Base-by-base conservation (phyloP, 2,888 invertebrate genomes). In the Dicyrtoma fusca region DNA sequence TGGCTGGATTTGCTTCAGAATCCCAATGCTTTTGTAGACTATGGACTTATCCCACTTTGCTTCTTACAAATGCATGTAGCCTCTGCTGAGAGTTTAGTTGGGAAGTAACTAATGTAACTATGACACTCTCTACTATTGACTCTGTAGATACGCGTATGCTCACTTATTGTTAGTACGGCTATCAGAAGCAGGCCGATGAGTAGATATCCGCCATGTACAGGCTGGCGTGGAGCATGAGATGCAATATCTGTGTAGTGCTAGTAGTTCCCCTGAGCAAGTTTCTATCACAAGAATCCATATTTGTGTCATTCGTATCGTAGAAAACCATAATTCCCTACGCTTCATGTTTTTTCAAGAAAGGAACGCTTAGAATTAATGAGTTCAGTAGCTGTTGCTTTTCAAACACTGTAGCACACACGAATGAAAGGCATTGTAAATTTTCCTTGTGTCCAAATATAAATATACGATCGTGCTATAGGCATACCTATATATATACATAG, bases 351-450 rank as follows among this genome's bases (percentile, higher is more conserved):
- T 42, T 2, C 23, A 26, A 44, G 42, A 42, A 55, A 53, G 14
- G 55, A 51, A 25, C 51, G 66, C 66, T 68, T 68, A 14, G 66
- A 68, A 68, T 68, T 68, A 68, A 68, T 68, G 66, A 68, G 66
- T 53, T 34, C 14, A 42, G 65, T 34, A 51, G 23, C 11, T 14
- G 45, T 45, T 26, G 44, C 34, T 34, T 34, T 8, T 34, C 34
- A n/a, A n/a, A n/a, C n/a, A n/a, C n/a, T 49, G n/a, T 49, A 49
- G 11, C 49, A 34, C 34, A 34, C 34, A 34, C 4, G 34, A 34
- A 34, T 34, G 34, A 34, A 34, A 34, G 34, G 4, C 34, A 34
- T 8, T 34, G 34, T 34, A 34, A 34, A 34, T 34, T 34, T 34
- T 34, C 34, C 8, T 5, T 34, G 34, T 34, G 34, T 34, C 34